Evolutionary conservation across 1,140 invertebrate species (phyloP).

Genomic region (Diplogasteroides magnus): DNA sequence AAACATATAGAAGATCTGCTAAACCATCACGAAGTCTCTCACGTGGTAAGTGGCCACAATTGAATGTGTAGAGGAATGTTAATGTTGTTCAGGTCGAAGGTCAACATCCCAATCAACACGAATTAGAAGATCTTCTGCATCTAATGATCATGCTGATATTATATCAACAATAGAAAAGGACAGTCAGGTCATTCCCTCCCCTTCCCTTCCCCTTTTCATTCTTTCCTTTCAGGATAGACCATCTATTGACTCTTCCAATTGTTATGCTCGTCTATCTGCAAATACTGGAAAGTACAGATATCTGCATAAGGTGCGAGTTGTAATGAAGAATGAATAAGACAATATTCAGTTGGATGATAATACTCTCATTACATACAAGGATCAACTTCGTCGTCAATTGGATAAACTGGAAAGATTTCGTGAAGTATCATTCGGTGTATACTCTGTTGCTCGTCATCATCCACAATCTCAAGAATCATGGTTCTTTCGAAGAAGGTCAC

Average conservation of each 20-base stretch:
- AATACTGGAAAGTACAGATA: slow-evolving; percentile 51
- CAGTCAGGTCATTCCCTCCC: too few relatives aligned
- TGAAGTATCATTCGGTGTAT: slow-evolving; percentile 45
- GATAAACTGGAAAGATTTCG: slow-evolving; percentile 51
- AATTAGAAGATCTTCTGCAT: slow-evolving; percentile 34
- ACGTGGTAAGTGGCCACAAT: slow-evolving; percentile 1
- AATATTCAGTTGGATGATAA: slow-evolving; percentile 47
- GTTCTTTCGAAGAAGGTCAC: slow-evolving; percentile 51
- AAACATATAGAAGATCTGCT: slow-evolving; percentile 21
- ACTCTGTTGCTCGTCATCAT: slow-evolving; percentile 49
- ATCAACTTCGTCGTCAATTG: slow-evolving; percentile 43
- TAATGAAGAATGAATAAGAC: slow-evolving; percentile 14
- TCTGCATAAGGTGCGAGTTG: slow-evolving; percentile 46
- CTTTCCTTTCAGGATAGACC: too few relatives aligned
- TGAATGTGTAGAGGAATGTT: background rate
- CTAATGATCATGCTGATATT: slow-evolving; percentile 39
- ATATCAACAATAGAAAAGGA: slow-evolving; percentile 40
- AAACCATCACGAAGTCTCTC: slow-evolving; percentile 24
- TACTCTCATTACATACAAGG: slow-evolving; percentile 48
- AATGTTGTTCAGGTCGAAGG: background rate
- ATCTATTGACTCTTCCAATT: background rate
- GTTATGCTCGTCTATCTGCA: slow-evolving; percentile 27
- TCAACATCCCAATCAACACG: slow-evolving; percentile 4
- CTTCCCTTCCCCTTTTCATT: too few relatives aligned
- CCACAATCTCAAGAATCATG: slow-evolving; percentile 37